These are phyloP conservation scores for Haemorhous mexicanus DNA, from an alignment of 2,113 vertebrate genomes.

Conservation along the genomic window DNA sequence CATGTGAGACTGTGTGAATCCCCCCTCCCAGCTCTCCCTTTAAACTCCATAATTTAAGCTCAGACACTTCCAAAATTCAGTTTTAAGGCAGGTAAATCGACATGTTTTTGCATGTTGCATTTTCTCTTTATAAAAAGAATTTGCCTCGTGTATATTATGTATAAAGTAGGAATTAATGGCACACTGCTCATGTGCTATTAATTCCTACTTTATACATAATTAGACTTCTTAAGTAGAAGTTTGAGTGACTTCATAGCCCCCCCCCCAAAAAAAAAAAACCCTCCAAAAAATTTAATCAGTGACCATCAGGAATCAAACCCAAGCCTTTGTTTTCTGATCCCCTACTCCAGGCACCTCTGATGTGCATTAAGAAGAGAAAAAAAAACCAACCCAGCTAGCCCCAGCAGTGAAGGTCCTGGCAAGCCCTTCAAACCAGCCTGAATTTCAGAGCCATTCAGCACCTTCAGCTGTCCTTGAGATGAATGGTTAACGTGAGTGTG, in stretches of 20 bases:
- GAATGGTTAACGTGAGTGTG: conserved; percentile 47
- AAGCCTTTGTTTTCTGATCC: neutral
- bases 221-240: neutral
- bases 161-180: neutral
- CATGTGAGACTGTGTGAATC: accelerated
- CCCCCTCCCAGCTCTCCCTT: accelerated
- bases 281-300: no score
- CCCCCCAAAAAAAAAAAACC: no score
- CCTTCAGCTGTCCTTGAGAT: conserved; percentile 59
- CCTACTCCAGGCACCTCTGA: neutral
- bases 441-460: conserved; percentile 56
- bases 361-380: neutral
- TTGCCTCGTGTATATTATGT: neutral
- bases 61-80: neutral
- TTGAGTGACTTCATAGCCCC: no score
- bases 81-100: neutral
- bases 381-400: neutral
- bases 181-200: neutral
- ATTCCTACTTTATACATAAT: neutral
- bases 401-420: neutral
- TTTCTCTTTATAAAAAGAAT: neutral
- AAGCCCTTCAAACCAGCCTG: conserved; percentile 18
- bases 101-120: neutral
- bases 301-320: no score
- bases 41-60: neutral